phyloP scores from a whole-genome alignment of 2,888 invertebrate genomes.

The Drosophila hamatofila region DNA sequence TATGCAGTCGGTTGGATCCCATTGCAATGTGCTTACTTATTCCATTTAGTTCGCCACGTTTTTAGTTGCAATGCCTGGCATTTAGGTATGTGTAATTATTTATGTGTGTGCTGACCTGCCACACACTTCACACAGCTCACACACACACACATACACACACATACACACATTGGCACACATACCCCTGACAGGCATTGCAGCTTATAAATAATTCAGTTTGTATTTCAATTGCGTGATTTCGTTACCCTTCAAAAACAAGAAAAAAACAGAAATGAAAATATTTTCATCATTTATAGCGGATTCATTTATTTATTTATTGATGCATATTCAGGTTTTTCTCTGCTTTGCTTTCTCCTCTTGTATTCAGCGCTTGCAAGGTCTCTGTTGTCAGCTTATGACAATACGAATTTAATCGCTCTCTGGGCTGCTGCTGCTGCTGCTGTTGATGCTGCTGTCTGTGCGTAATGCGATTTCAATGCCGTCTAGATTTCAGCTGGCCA shows the following conservation, averaged over 20 bases:
- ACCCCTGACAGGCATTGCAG: constrained; percentile 1
- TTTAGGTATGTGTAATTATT: constrained; percentile 61
- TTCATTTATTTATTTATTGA: constrained; percentile 45
- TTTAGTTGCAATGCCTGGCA: constrained; percentile 27
- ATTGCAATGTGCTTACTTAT: constrained; percentile 2
- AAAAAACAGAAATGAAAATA: constrained; percentile 2
- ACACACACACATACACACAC: not conserved
- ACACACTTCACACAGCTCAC: constrained; percentile 11
- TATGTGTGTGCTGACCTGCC: constrained; percentile 43
- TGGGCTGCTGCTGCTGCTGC: not conserved
- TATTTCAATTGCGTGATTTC: constrained; percentile 68
- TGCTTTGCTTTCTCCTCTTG: constrained; percentile 1
- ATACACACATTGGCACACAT: not conserved
- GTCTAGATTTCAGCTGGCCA: constrained; percentile 56
- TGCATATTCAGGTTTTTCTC: constrained; percentile 40
- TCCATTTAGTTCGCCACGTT: constrained; percentile 23
- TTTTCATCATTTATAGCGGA: constrained; percentile 39
- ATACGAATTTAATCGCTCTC: constrained; percentile 52
- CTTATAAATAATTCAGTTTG: constrained; percentile 72
- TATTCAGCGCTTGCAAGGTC: constrained; percentile 40
- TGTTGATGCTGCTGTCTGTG: constrained; percentile 13
- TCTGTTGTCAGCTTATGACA: constrained; percentile 59
- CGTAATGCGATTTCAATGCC: constrained; percentile 69
- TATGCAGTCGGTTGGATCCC: constrained; percentile 3
- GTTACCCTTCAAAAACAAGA: constrained; percentile 49